Evolutionary conservation across 2,888 invertebrate genomes (phyloP).

Genomic region (Ochropacha duplaris): DNA sequence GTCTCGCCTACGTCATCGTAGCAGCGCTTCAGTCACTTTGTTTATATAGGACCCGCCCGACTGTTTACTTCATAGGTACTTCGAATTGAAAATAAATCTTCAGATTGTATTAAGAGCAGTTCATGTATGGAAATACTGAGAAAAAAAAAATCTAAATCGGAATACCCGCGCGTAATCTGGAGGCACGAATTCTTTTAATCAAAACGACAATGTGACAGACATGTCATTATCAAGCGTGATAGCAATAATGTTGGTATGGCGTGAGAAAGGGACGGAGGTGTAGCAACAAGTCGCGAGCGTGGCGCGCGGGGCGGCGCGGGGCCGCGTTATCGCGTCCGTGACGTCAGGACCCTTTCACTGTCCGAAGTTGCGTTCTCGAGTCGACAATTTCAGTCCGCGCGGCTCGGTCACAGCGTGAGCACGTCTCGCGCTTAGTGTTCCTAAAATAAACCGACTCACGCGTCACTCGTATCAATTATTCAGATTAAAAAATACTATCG

Average conservation of each 20-base stretch:
- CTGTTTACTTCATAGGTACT: not conserved
- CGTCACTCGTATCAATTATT: conserved; percentile 52
- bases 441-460: conserved; percentile 61
- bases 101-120: not conserved
- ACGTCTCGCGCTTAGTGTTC: conserved; percentile 70
- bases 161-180: conserved; percentile 37
- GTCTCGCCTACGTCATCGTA: conserved; percentile 34
- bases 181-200: conserved; percentile 49
- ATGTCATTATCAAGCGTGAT: conserved; percentile 63
- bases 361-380: conserved; percentile 57
- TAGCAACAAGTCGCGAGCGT: conserved; percentile 72
- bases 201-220: conserved; percentile 30
- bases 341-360: conserved; percentile 84
- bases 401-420: conserved; percentile 79
- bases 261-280: conserved; percentile 50
- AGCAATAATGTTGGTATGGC: conserved; percentile 40
- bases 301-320: conserved; percentile 47
- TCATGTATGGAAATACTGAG: not conserved
- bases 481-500: conserved; percentile 40
- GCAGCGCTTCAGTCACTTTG: conserved; percentile 8
- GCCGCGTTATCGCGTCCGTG: conserved; percentile 77
- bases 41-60: not conserved
- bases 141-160: not conserved
- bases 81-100: not conserved
- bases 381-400: conserved; percentile 69